Percentiles rank a stretch among this genome's conserved stretches.
phyloP scores from a whole-genome alignment of 2,888 invertebrate species.

The Drosophila rellima region DNA sequence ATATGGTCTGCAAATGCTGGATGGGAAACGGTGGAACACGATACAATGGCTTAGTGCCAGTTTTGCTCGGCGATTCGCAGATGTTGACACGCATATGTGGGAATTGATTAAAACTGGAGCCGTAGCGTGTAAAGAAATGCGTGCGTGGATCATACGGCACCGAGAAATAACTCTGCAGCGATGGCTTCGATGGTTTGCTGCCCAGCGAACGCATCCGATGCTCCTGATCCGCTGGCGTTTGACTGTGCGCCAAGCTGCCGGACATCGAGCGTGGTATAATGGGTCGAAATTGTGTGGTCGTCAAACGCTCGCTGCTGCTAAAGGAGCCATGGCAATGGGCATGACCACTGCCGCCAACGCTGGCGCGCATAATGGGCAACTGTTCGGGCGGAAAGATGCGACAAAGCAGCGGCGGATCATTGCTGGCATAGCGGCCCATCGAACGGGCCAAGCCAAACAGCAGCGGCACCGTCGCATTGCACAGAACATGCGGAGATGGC shows the following conservation, averaged over 20 bases:
- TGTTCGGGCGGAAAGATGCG: conserved; percentile 93
- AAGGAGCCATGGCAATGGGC: conserved; percentile 66
- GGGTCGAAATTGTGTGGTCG: conserved; percentile 91
- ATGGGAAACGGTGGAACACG: conserved; percentile 86
- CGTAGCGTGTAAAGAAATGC: conserved; percentile 96
- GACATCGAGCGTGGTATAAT: conserved; percentile 97
- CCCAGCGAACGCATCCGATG: conserved; percentile 65
- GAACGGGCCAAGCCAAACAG: conserved; percentile 95
- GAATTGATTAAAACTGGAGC: conserved; percentile 96
- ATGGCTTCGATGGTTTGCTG: conserved; percentile 74
- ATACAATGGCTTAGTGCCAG: conserved; percentile 72
- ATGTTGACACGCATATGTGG: conserved; percentile 90
- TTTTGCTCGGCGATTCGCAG: conserved; percentile 90
- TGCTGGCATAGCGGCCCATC: conserved; percentile 94
- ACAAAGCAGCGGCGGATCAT: conserved; percentile 93
- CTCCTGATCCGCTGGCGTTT: conserved; percentile 70
- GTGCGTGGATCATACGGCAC: conserved; percentile 92
- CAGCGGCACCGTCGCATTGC: conserved; percentile 94
- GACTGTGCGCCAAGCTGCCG: conserved; percentile 88
- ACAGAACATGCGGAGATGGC: conserved; percentile 91
- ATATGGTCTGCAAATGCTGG: conserved; percentile 92
- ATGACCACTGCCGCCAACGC: not conserved
- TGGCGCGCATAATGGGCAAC: conserved; percentile 86
- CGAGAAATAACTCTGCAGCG: conserved; percentile 87
- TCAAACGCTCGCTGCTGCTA: conserved; percentile 87